A percentile compares a stretch with the other conserved stretches of the same genome.
phyloP scores from a whole-genome alignment of 2,113 vertebrate genomes.

The Aplodontia rufa region DNA sequence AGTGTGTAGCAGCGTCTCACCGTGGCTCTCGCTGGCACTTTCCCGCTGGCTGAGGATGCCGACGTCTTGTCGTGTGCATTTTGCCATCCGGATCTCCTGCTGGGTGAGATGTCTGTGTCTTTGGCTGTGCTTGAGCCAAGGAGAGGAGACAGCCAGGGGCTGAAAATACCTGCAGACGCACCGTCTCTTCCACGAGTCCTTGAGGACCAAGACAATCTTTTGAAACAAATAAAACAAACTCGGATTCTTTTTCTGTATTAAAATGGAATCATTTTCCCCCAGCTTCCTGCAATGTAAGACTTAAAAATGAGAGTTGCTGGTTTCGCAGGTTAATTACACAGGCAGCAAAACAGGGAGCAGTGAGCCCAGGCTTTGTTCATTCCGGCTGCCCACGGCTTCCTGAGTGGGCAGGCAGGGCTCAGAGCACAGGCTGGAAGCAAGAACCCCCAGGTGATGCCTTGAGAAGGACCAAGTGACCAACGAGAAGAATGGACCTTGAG shows the following conservation, averaged over 20 bases:
- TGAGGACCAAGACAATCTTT: not conserved
- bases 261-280: not conserved
- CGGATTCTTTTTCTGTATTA: not conserved
- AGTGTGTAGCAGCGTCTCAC: not conserved
- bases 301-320: not conserved
- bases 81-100: not conserved
- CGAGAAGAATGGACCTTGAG: not conserved
- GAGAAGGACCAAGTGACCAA: not conserved
- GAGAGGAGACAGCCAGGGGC: not conserved
- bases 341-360: not conserved
- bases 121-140: not conserved
- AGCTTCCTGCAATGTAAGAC: not conserved
- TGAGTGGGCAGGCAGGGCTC: not conserved
- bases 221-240: conserved; percentile 41
- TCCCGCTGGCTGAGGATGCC: not conserved
- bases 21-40: not conserved
- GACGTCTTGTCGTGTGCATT: not conserved
- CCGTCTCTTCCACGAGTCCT: not conserved
- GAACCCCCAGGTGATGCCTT: not conserved
- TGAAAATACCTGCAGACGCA: not conserved
- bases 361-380: not conserved
- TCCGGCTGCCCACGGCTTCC: not conserved
- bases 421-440: not conserved
- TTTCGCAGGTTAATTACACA: not conserved
- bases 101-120: not conserved